phyloP scores from a whole-genome alignment of 2,797 vertebrate species.

The Leptatherina wallacei region DNA sequence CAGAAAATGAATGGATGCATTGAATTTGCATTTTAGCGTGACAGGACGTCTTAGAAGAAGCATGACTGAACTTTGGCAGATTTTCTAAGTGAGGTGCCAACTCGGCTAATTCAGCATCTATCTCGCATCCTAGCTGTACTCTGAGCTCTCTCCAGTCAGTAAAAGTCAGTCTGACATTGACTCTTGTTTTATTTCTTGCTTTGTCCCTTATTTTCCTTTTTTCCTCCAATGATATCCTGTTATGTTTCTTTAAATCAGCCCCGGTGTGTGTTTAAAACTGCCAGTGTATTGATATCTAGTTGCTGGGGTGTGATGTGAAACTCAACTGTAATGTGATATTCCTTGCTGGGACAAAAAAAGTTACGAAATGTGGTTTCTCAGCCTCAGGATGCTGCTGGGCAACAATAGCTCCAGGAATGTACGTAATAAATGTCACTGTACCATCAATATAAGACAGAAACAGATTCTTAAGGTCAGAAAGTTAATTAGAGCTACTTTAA shows the following conservation, averaged over 20 bases:
- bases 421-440: not conserved
- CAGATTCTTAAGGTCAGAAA: not conserved
- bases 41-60: not conserved
- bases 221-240: not conserved
- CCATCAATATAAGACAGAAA: not conserved
- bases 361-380: not conserved
- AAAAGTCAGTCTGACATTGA: too few species aligned
- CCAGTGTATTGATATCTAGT: not conserved
- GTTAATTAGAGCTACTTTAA: not conserved
- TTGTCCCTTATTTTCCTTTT: not conserved
- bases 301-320: not conserved
- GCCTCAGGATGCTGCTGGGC: not conserved
- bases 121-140: not conserved
- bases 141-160: not conserved
- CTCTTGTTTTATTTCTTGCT: not conserved
- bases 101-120: not conserved
- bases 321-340: not conserved
- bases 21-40: not conserved
- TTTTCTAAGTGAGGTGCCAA: not conserved
- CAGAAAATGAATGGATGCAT: too few species aligned
- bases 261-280: not conserved
- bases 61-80: too few species aligned
- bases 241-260: not conserved
- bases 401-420: not conserved
- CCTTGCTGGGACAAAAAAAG: not conserved